Evolutionary conservation across 2,797 vertebrate genomes (phyloP).

Genomic region (Hybognathus amarus): DNA sequence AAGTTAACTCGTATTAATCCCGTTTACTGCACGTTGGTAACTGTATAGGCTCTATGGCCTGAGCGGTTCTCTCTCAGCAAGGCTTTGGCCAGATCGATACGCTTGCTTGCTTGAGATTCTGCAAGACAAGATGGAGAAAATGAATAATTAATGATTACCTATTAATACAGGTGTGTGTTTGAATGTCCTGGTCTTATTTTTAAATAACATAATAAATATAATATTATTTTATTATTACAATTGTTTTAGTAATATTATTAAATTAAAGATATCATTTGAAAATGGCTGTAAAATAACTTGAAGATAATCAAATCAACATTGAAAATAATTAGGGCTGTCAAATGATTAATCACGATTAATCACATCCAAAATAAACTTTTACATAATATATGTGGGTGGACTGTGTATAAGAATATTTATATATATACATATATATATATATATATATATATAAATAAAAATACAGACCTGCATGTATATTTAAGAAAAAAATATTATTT

Average conservation of each 20-base stretch:
- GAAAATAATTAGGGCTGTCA: too few species aligned
- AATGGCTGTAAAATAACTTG: neutral
- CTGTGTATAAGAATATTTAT: too few species aligned
- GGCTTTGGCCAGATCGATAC: slow-evolving; percentile 96
- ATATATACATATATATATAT: too few species aligned
- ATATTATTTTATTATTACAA: too few species aligned
- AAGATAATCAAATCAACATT: neutral
- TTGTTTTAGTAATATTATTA: neutral
- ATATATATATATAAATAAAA: too few species aligned
- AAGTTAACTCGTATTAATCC: neutral
- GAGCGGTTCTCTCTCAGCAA: slow-evolving; percentile 96
- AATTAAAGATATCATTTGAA: neutral
- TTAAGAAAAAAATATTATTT: too few species aligned
- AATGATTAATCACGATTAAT: too few species aligned
- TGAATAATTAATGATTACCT: neutral
- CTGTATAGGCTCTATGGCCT: slow-evolving; percentile 98
- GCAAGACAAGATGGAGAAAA: slow-evolving; percentile 48
- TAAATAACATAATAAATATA: neutral
- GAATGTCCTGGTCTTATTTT: neutral
- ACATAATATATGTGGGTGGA: too few species aligned
- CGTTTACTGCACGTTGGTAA: slow-evolving; percentile 92
- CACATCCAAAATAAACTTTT: too few species aligned
- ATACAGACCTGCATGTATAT: too few species aligned
- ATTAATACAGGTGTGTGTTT: neutral
- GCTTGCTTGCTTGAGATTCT: slow-evolving; percentile 99